Conservation (phyloP, 2,888 invertebrate species). For the Tiphia femorata region DNA sequence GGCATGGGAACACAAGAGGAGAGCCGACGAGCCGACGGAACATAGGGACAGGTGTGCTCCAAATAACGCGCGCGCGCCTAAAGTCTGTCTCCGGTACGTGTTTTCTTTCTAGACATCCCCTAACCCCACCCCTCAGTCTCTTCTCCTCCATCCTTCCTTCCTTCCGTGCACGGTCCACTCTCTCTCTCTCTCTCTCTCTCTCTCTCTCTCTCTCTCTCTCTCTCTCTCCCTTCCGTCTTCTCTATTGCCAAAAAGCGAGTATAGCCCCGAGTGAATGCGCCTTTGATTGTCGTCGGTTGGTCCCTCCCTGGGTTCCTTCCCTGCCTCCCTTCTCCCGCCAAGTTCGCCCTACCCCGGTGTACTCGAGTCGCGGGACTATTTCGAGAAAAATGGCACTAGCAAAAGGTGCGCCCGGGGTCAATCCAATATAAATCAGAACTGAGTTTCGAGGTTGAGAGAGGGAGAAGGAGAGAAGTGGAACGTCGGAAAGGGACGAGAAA, state of each 20-base stretch:
- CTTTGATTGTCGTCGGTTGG: constrained; percentile 61
- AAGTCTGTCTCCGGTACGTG: constrained; percentile 44
- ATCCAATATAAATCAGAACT: constrained; percentile 64
- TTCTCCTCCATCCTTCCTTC: constrained; percentile 15
- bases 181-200: constrained; percentile 18
- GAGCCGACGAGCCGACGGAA: constrained; percentile 21
- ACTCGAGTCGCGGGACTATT: constrained; percentile 45
- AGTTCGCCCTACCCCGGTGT: constrained; percentile 3
- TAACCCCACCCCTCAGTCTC: constrained; percentile 16
- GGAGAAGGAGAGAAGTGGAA: constrained; percentile 14
- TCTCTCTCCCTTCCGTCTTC: constrained; percentile 21
- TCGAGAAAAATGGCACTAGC: constrained; percentile 52
- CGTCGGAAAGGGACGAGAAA: constrained; percentile 7
- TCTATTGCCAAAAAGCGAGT: constrained; percentile 49
- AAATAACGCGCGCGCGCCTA: constrained; percentile 52
- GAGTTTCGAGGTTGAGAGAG: constrained; percentile 40
- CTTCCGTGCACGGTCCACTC: constrained; percentile 12
- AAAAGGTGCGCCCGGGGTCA: constrained; percentile 58
- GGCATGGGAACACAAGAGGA: constrained; percentile 40
- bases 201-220: constrained; percentile 15
- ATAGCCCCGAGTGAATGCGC: constrained; percentile 54
- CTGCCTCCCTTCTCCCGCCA: background rate
- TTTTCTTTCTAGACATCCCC: constrained; percentile 40
- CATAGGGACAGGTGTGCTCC: constrained; percentile 63
- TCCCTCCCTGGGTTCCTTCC: constrained; percentile 28